These are phyloP conservation scores for Paedocypris micromegethes DNA, from an alignment of 2,797 vertebrate genomes.

Conservation along the genomic window DNA sequence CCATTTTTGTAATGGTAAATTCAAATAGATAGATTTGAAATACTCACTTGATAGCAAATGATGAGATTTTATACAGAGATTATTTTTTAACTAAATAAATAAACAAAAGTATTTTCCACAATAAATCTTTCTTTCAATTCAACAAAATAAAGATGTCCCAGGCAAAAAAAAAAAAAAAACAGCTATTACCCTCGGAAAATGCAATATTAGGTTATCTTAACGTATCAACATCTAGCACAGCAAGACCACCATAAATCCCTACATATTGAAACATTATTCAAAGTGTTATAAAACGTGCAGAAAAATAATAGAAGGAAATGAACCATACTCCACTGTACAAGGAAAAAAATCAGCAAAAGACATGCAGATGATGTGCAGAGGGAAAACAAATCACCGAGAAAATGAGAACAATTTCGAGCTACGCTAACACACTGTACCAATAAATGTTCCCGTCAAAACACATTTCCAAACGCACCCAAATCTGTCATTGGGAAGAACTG, in stretches of 20 bases:
- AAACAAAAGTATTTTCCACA: background rate
- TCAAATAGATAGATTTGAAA: too few species aligned
- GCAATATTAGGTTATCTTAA: slow-evolving; percentile 3
- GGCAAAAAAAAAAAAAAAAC: too few species aligned
- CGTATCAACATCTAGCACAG: background rate
- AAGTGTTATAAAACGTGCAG: slow-evolving; percentile 46
- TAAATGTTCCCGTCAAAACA: slow-evolving; percentile 29
- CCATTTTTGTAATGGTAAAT: too few species aligned
- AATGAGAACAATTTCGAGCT: slow-evolving; percentile 29
- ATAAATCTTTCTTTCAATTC: background rate
- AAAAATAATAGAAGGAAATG: slow-evolving; percentile 37
- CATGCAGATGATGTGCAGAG: slow-evolving; percentile 38
- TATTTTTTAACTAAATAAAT: background rate
- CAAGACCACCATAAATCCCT: slow-evolving; percentile 57
- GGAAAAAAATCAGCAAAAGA: slow-evolving; percentile 50
- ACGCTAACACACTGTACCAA: slow-evolving; percentile 5
- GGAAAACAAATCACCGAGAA: slow-evolving; percentile 44
- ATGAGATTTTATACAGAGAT: too few species aligned
- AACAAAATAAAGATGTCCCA: background rate
- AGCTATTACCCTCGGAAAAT: slow-evolving; percentile 6
- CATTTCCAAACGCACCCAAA: slow-evolving; percentile 19
- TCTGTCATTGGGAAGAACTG: slow-evolving; percentile 14
- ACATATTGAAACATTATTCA: slow-evolving; percentile 65
- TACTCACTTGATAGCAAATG: too few species aligned
- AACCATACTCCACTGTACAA: slow-evolving; percentile 51